Evolutionary conservation across 2,113 vertebrate genomes (phyloP), one percentile per base, ranked within the genome.

Genomic region (Sinocyclocheilus anophthalmus): DNA sequence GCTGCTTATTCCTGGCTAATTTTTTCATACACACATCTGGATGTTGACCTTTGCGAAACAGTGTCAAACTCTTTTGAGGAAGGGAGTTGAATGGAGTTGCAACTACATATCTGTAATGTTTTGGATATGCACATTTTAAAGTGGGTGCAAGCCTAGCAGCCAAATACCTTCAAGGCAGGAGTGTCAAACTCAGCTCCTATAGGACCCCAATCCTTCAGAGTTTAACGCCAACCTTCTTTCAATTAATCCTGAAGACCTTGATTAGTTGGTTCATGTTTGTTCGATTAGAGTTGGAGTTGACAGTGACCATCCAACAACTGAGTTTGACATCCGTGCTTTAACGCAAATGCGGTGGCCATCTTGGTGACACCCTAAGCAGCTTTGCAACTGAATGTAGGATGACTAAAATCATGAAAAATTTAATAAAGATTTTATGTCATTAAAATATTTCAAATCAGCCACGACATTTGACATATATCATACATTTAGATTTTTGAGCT

Each of bases 21-120:
- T 42, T 81, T 42, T 81, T 45, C 57, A 65, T n/a, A 24, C 57
- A 63, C 78, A 10, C 77, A 81, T 81, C 78, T 81, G 57, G 78
- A 65, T 81, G 37, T 42, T 65, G 78, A 81, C 78, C 78, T 81
- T 59, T 81, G 55, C 9, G 37, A 80, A 61, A 61, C 0, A 0
- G n/a, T 16, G 45, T 76, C 45, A 48, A 24, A 53, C 45, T 76
- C 11, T 42, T 45, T 72, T 13, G 20, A 39, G 70, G 22, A 72
- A 72, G 37, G 9, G 39, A 22, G 24, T 76, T 30, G 42, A 26
- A 8, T 8, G 75, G 69, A 39, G 33, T 72, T 72, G 69, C 69
- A 39, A 72, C 33, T 5, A 10, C 69, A 39, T 22, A 39, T 26
- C 13, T 76, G 75, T 30, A 42, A 42, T 42, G 1, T 42, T 42